These are phyloP conservation scores for Oreochromis spilurus DNA, from an alignment of 2,113 vertebrate genomes.

Conservation along the genomic window DNA sequence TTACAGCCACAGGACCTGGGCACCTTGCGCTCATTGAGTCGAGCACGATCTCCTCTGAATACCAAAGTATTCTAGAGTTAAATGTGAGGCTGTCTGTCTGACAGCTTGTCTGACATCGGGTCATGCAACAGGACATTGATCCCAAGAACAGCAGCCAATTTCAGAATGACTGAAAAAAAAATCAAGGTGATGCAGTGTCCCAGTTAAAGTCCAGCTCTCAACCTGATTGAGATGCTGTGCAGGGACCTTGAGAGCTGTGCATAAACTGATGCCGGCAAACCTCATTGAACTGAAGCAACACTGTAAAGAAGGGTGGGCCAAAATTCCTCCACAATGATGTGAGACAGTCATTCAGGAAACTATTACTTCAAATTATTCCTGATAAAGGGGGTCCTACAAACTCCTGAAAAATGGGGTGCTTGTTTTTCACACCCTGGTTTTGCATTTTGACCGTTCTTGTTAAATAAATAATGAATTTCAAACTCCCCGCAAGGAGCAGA, in stretches of 20 bases:
- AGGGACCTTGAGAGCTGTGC: background rate
- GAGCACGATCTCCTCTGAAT: background rate
- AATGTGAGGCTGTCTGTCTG: background rate
- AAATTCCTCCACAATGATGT: background rate
- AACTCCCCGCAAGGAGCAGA: no score
- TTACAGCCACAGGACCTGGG: background rate
- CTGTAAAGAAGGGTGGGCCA: background rate
- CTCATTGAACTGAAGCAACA: background rate
- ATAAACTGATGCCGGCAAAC: background rate
- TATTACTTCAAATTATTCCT: background rate
- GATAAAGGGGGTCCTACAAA: background rate
- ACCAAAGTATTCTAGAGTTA: background rate
- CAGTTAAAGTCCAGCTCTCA: background rate
- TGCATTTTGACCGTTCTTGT: background rate
- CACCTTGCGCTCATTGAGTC: background rate
- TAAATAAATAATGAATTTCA: background rate
- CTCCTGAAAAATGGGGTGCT: background rate
- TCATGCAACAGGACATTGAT: background rate
- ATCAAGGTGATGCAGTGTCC: background rate
- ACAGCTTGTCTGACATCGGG: background rate
- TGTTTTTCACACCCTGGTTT: background rate
- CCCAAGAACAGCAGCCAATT: background rate
- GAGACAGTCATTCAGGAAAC: background rate
- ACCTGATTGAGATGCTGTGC: background rate
- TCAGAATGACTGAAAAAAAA: background rate